These are phyloP conservation scores for Drosophila hamatofila DNA, from an alignment of 2,888 invertebrate genomes.

Conservation along the genomic window DNA sequence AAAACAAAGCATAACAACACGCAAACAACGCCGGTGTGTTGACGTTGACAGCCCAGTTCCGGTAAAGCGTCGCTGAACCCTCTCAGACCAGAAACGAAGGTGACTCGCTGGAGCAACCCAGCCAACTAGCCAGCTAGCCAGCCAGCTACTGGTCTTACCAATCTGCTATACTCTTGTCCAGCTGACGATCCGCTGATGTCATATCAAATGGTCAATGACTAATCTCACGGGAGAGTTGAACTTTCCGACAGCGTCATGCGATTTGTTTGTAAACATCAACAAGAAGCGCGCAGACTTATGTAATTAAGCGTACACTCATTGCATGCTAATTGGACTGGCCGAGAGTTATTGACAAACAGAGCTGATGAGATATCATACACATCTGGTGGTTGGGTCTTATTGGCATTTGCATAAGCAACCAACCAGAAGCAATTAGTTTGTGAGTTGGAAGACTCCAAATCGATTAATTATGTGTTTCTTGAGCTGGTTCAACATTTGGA, in stretches of 20 bases:
- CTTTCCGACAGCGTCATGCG: slow-evolving; percentile 23
- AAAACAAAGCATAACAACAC: slow-evolving; percentile 49
- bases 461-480: not conserved
- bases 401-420: not conserved
- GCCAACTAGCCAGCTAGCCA: not conserved
- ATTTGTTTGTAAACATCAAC: slow-evolving; percentile 18
- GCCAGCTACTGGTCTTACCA: slow-evolving; percentile 71
- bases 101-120: slow-evolving; percentile 46
- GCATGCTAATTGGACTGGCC: not conserved
- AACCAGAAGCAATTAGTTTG: not conserved
- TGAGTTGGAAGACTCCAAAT: not conserved
- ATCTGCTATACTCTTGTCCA: slow-evolving; percentile 10
- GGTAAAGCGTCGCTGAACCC: slow-evolving; percentile 41
- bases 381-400: not conserved
- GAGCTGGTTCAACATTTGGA: not conserved
- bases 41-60: slow-evolving; percentile 68
- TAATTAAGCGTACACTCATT: slow-evolving; percentile 17
- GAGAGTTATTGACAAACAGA: slow-evolving; percentile 1
- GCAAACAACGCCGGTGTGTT: slow-evolving; percentile 42
- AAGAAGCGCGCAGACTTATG: slow-evolving; percentile 6
- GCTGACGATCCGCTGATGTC: slow-evolving; percentile 63
- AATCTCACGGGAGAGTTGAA: slow-evolving; percentile 17
- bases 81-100: slow-evolving; percentile 45
- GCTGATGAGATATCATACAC: not conserved
- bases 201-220: slow-evolving; percentile 40